Conservation (phyloP, 2,888 invertebrate species). For the Pyrrhosoma nymphula region DNA sequence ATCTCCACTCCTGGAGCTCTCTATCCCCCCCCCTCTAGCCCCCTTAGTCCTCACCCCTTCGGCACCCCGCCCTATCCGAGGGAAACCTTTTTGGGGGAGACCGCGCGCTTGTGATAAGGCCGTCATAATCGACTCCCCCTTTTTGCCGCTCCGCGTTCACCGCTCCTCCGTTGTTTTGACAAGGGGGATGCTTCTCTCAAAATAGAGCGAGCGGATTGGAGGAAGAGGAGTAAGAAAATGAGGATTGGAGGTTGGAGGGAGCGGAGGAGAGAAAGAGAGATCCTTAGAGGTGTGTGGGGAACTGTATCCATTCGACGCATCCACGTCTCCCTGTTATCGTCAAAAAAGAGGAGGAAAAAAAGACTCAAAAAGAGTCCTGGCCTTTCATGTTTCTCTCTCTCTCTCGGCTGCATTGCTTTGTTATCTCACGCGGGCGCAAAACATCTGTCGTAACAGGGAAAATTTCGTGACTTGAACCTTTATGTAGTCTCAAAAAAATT, state of each 20-base stretch:
- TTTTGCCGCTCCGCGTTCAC: not conserved
- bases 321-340: not conserved
- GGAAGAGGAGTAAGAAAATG: not conserved
- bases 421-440: not conserved
- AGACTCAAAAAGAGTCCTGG: not conserved
- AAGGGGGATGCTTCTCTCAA: constrained; percentile 25
- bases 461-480: not conserved
- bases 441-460: not conserved
- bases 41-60: too few relatives aligned
- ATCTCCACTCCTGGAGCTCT: too few relatives aligned
- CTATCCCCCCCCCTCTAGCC: too few relatives aligned
- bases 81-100: constrained; percentile 14
- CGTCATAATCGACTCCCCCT: constrained; percentile 38
- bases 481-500: not conserved
- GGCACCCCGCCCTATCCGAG: constrained; percentile 21
- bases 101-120: constrained; percentile 58
- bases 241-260: not conserved
- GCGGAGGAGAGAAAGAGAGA: not conserved
- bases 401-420: not conserved
- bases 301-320: not conserved
- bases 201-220: constrained; percentile 58
- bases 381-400: not conserved
- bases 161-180: constrained; percentile 54
- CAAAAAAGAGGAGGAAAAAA: not conserved
- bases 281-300: not conserved